Conservation (phyloP, 2,113 vertebrate species). For the Lepisosteus oculatus region DNA sequence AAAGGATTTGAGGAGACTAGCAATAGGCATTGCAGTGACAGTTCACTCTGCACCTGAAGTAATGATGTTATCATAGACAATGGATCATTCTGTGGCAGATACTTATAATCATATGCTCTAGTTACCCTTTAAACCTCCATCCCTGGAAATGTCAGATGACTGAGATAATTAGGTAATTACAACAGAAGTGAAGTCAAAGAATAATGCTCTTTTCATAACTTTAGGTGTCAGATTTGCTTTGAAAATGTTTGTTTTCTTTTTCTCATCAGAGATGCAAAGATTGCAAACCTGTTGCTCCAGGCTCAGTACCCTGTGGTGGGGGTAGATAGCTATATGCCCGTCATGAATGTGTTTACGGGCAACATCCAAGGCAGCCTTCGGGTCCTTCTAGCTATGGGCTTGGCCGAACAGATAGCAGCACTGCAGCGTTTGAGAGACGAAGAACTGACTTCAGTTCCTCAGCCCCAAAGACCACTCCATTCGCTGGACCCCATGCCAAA, state of each 20-base stretch:
- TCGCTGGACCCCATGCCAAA: constrained; percentile 65
- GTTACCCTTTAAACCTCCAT: too few relatives aligned
- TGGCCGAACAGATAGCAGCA: constrained; percentile 74
- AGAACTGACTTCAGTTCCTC: constrained; percentile 43
- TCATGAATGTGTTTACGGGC: constrained; percentile 82
- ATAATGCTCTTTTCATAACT: too few relatives aligned
- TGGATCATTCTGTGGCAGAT: too few relatives aligned
- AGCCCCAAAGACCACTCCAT: constrained; percentile 62
- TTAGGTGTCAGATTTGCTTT: too few relatives aligned
- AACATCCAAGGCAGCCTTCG: constrained; percentile 73
- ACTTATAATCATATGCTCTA: too few relatives aligned
- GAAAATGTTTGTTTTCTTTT: constrained; percentile 1
- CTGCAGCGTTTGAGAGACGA: constrained; percentile 76
- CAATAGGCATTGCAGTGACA: too few relatives aligned
- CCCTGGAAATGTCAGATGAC: too few relatives aligned
- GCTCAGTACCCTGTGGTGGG: constrained; percentile 89
- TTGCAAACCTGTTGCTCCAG: constrained; percentile 78
- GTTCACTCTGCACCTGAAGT: too few relatives aligned
- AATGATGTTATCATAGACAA: too few relatives aligned
- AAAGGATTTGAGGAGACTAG: too few relatives aligned
- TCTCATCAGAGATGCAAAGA: constrained; percentile 71
- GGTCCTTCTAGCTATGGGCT: constrained; percentile 86
- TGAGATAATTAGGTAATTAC: too few relatives aligned
- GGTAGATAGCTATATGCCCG: constrained; percentile 81
- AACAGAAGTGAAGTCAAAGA: too few relatives aligned